A percentile compares a stretch with the other conserved stretches of the same genome.
Conservation (phyloP, 2,888 invertebrate species). For the Calameuta filiformis region DNA sequence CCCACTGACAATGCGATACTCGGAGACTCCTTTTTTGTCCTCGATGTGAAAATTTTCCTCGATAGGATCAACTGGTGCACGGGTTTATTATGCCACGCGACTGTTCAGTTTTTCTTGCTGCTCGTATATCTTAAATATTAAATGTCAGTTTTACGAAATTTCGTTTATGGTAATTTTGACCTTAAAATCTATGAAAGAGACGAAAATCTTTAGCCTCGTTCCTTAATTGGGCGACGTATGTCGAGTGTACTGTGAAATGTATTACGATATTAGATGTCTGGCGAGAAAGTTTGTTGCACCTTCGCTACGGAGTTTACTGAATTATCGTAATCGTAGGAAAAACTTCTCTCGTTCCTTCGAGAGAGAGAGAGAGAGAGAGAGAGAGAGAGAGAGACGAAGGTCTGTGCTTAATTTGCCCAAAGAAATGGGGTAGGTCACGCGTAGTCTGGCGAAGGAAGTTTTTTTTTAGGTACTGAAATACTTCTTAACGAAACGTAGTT, state of each 20-base stretch:
- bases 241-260: not conserved
- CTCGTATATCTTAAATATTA: not conserved
- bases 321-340: not conserved
- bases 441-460: not conserved
- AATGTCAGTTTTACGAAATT: not conserved
- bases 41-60: not conserved
- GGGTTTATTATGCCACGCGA: not conserved
- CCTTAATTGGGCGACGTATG: not conserved
- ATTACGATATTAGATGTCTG: not conserved
- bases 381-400: not conserved
- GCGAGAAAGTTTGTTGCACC: not conserved
- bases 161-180: not conserved
- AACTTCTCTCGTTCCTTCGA: not conserved
- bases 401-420: conserved; percentile 1
- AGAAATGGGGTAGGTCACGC: not conserved
- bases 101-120: not conserved
- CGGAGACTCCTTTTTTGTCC: not conserved
- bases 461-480: not conserved
- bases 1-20: not conserved
- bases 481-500: not conserved
- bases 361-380: not conserved
- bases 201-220: not conserved
- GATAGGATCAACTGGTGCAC: not conserved
- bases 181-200: not conserved
- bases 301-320: not conserved